Percentiles rank a stretch among this genome's conserved stretches.
phyloP scores from a whole-genome alignment of 2,888 invertebrate species.

The Drosophila stalkeri region DNA sequence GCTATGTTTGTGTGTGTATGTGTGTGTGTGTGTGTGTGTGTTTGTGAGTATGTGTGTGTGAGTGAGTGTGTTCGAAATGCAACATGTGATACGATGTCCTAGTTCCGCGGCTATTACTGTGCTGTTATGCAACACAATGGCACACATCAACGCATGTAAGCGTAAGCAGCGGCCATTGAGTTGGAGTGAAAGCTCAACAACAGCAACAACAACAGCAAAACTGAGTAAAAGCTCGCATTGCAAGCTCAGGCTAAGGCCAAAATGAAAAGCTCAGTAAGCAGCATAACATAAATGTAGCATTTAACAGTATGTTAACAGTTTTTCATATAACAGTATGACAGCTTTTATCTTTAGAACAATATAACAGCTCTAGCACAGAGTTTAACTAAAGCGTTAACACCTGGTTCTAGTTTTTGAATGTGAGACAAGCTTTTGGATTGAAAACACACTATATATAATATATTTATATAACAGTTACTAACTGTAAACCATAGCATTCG shows the following conservation, averaged over 20 bases:
- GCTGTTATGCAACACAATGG: slow-evolving; percentile 80
- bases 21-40: slow-evolving; percentile 36
- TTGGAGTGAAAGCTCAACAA: slow-evolving; percentile 32
- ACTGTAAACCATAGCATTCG: slow-evolving; percentile 21
- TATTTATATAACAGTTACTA: slow-evolving; percentile 3
- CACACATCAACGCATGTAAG: slow-evolving; percentile 69
- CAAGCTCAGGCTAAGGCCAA: slow-evolving; percentile 12
- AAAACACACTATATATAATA: slow-evolving; percentile 7
- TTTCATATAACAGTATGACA: slow-evolving; percentile 7
- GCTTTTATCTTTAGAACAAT: not conserved
- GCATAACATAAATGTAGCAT: slow-evolving; percentile 18
- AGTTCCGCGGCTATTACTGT: slow-evolving; percentile 78
- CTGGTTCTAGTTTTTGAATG: slow-evolving; percentile 23
- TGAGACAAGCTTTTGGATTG: slow-evolving; percentile 20
- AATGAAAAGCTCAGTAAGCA: slow-evolving; percentile 7
- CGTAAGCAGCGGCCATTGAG: slow-evolving; percentile 35
- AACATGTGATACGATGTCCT: slow-evolving; percentile 84
- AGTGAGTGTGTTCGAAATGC: slow-evolving; percentile 66
- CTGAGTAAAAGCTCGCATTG: slow-evolving; percentile 9
- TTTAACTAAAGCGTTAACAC: not conserved
- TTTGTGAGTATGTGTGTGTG: slow-evolving; percentile 23
- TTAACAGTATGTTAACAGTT: slow-evolving; percentile 21
- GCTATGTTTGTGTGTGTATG: slow-evolving; percentile 28
- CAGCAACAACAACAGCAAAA: not conserved
- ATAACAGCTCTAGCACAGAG: slow-evolving; percentile 10